A percentile compares a stretch with the other conserved stretches of the same genome.
These are phyloP conservation scores for Calyptomena viridis DNA, from an alignment of 2,113 vertebrate species.

Conservation along the genomic window DNA sequence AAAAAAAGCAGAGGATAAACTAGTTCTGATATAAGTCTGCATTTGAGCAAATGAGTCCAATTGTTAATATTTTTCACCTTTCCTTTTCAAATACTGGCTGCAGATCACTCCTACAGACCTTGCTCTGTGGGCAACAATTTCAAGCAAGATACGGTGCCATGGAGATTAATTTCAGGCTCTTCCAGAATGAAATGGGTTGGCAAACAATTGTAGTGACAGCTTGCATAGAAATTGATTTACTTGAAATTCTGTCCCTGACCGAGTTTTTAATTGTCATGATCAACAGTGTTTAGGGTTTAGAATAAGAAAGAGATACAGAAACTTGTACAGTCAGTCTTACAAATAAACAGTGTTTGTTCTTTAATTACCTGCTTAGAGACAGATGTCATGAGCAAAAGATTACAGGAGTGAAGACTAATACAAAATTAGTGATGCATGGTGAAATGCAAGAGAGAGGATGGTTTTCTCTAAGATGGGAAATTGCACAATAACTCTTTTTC, in stretches of 20 bases:
- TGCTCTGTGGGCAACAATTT: background rate
- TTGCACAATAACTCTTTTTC: background rate
- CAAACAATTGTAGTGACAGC: constrained; percentile 25
- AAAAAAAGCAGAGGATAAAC: background rate
- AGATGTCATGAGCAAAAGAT: background rate
- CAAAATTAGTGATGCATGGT: background rate
- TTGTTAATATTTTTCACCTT: background rate
- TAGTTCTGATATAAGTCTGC: background rate
- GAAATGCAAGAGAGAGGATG: background rate
- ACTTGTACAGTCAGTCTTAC: background rate
- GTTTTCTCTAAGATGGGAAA: background rate
- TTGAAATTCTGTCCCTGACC: constrained; percentile 14
- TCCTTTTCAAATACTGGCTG: background rate
- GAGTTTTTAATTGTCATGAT: constrained; percentile 19
- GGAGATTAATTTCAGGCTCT: background rate
- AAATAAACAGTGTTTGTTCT: background rate
- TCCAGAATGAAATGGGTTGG: constrained; percentile 39
- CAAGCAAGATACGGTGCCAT: background rate
- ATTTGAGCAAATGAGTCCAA: background rate
- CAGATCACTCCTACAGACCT: background rate
- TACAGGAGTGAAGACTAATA: background rate
- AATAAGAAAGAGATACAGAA: background rate
- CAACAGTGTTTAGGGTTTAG: background rate
- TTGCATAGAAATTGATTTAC: constrained; percentile 26
- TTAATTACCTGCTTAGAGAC: background rate